Evolutionary conservation across 1,140 invertebrate species (phyloP).

Genomic region (Dendrolimus punctatus): DNA sequence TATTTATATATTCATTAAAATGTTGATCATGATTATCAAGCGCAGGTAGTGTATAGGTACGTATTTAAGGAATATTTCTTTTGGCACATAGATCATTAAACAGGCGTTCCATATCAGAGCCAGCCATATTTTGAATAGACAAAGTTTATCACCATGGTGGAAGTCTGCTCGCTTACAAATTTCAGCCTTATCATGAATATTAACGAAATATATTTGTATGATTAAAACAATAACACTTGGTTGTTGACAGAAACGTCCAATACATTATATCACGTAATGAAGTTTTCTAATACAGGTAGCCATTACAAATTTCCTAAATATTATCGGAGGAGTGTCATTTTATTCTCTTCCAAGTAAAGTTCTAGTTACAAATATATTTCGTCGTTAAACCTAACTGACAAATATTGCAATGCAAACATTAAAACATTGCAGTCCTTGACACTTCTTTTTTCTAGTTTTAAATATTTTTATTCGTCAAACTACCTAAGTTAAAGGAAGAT

Average conservation of each 20-base stretch:
- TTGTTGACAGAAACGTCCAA: background rate
- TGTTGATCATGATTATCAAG: conserved; percentile 33
- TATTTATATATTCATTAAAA: conserved; percentile 44
- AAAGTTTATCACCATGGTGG: background rate
- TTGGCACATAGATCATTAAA: conserved; percentile 42
- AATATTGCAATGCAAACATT: no score
- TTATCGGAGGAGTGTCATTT: no score
- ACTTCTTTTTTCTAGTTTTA: no score
- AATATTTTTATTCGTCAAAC: no score
- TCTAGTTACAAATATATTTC: no score
- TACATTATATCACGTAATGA: background rate
- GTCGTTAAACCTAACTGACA: no score
- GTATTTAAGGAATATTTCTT: conserved; percentile 42
- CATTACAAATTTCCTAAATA: no score
- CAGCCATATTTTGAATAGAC: background rate
- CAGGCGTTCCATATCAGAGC: background rate
- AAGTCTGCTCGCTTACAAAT: background rate
- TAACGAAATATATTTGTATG: background rate
- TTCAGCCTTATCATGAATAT: background rate
- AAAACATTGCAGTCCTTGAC: no score
- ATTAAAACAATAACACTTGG: background rate
- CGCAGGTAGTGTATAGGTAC: conserved; percentile 16
- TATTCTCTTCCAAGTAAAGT: no score
- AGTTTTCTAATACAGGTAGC: background rate
- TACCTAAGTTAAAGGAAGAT: no score